Conservation (phyloP, 2,888 invertebrate genomes). For the Heteropelma amictum region DNA sequence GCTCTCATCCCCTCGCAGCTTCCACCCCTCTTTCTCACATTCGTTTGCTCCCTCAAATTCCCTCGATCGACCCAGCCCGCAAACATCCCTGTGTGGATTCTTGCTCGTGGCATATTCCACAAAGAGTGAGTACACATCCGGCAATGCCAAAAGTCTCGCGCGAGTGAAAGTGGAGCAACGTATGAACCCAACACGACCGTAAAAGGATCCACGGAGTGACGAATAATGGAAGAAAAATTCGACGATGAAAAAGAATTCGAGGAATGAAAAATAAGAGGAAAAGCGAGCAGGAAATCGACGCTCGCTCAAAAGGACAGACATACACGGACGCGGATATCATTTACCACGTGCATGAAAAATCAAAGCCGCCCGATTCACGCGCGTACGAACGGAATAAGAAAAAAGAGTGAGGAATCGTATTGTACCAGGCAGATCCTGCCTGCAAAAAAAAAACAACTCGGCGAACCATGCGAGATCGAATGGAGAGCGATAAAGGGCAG, state of each 20-base stretch:
- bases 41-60: slow-evolving; percentile 1
- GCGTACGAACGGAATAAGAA: slow-evolving; percentile 10
- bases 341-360: slow-evolving; percentile 44
- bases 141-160: not conserved
- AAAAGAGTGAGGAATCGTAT: slow-evolving; percentile 13
- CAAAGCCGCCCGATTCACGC: slow-evolving; percentile 35
- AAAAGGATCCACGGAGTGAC: slow-evolving; percentile 48
- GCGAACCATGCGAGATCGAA: slow-evolving; percentile 22
- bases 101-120: not conserved
- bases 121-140: not conserved
- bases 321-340: not conserved
- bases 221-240: slow-evolving; percentile 26
- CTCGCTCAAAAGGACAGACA: slow-evolving; percentile 6
- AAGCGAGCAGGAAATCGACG: slow-evolving; percentile 19
- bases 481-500: slow-evolving; percentile 38
- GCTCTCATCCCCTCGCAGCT: not conserved
- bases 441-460: slow-evolving; percentile 27
- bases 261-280: slow-evolving; percentile 14
- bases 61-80: not conserved
- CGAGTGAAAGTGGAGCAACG: slow-evolving; percentile 19
- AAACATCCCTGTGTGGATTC: not conserved
- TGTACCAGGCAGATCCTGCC: slow-evolving; percentile 19
- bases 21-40: not conserved
- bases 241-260: not conserved
- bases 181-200: not conserved